Conservation (phyloP, 2,797 vertebrate genomes). For the Prunella strophiata region DNA sequence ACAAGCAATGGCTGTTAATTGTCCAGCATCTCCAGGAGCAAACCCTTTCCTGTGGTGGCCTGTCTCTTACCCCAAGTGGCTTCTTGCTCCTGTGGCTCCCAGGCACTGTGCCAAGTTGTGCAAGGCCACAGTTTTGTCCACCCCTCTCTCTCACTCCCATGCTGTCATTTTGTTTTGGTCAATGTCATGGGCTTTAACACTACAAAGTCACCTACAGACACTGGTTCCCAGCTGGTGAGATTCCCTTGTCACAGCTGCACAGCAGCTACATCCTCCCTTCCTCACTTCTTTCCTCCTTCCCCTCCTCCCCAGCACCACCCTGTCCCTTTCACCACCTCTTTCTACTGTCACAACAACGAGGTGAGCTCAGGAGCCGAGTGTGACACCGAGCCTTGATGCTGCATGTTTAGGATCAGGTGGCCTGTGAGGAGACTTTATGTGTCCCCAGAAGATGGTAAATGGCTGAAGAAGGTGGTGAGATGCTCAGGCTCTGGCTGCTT, state of each 20-base stretch:
- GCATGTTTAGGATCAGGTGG: background rate
- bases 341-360: background rate
- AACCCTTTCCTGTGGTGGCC: background rate
- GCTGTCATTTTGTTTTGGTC: background rate
- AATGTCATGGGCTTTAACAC: background rate
- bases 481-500: background rate
- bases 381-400: background rate
- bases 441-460: background rate
- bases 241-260: background rate
- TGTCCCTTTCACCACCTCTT: background rate
- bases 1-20: background rate
- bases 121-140: background rate
- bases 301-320: background rate
- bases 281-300: background rate
- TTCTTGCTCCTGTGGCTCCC: background rate
- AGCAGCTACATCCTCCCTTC: background rate
- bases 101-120: background rate
- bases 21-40: background rate
- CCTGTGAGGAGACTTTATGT: background rate
- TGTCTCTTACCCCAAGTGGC: background rate
- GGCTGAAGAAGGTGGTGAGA: background rate
- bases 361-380: background rate
- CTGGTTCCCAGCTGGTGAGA: background rate
- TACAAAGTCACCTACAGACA: background rate
- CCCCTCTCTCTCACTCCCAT: background rate